Evolutionary conservation across 64 coral and sea anemone species (phyloP).

Genomic region (Hydrozoanthus tunicans): DNA sequence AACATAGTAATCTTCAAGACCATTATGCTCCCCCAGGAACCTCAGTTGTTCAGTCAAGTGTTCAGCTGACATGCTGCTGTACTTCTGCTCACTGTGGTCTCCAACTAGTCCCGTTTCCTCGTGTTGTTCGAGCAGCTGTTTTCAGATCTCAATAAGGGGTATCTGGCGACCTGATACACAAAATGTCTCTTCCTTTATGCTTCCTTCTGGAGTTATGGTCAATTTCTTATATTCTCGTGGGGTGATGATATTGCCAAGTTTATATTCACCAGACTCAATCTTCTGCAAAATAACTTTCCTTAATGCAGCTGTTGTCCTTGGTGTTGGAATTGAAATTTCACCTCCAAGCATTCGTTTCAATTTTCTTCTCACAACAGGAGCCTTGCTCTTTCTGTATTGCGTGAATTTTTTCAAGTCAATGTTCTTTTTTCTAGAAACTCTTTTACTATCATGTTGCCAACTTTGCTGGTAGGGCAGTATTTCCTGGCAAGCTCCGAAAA

Average conservation of each 20-base stretch:
- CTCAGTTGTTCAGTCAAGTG: neutral
- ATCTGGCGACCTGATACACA: neutral
- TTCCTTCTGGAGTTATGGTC: neutral
- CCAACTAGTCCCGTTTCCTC: constrained; percentile 15
- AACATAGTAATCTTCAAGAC: neutral
- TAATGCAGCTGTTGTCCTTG: constrained; percentile 40
- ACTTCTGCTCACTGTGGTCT: neutral
- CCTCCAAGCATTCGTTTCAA: constrained; percentile 22
- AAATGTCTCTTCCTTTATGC: neutral
- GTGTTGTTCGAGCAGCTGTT: neutral
- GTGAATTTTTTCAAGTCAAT: constrained; percentile 9
- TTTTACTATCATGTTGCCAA: constrained; percentile 59
- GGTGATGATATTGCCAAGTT: constrained; percentile 15
- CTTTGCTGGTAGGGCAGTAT: constrained; percentile 16
- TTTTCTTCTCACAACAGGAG: constrained; percentile 18
- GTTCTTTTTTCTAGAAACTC: constrained; percentile 19
- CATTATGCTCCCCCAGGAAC: neutral
- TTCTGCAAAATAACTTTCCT: neutral
- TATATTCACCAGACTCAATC: constrained; percentile 34
- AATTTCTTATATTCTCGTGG: constrained; percentile 35
- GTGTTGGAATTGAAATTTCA: constrained; percentile 23
- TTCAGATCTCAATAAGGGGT: constrained; percentile 29
- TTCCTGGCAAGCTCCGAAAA: constrained; percentile 37
- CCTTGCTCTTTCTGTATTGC: constrained; percentile 34
- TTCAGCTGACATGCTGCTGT: neutral